Base-by-base conservation (phyloP, 2,797 vertebrate genomes). In the Myotis findleyi region DNA sequence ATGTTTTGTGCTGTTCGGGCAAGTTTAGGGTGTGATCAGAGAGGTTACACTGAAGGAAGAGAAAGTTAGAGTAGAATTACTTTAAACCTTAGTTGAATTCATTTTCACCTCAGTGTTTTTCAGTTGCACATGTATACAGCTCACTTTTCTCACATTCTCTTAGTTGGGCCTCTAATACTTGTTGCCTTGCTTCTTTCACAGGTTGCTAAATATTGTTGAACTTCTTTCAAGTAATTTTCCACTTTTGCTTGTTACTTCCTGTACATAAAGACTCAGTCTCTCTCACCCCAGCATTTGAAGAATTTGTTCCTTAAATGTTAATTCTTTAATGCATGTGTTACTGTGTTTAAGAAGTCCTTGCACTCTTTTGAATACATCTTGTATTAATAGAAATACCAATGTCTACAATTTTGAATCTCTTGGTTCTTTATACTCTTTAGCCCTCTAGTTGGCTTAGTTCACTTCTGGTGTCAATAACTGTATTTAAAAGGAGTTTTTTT, bases 221-320 rank as follows among this genome's bases (percentile, higher is more conserved):
- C 33, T 55, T 93, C 80, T 95, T 95, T 93, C 47, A 92, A 89
- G 53, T 71, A 68, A 59, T 95, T 95, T 93, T 89, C 30, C 20
- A 84, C 25, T 83, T 93, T 87, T 49, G 18, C 55, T 90, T 92
- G 36, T 87, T 72, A 49, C 59, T 93, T 93, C 80, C 72, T 95
- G 14, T 75, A 20, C 79, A 17, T 89, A 79, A 89, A 94, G 21
- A 83, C 16, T 71, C 20, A 49, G 4, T 84, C 64, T 73, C 25
- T 89, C 76, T 91, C 66, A 57, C 5, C 80, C 71, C 85, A 84
- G 66, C 12, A 79, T 87, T 87, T 95, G 38, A 68, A 89, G 57
- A 51, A 83, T 87, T n/a, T 77, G n/a, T 82, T 89, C 36, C 44
- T 89, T 92, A 83, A 80, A n/a, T 25, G 38, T 73, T 30, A 64